These are phyloP conservation scores for Drosophila lini DNA, from an alignment of 1,140 invertebrate genomes.

Conservation along the genomic window DNA sequence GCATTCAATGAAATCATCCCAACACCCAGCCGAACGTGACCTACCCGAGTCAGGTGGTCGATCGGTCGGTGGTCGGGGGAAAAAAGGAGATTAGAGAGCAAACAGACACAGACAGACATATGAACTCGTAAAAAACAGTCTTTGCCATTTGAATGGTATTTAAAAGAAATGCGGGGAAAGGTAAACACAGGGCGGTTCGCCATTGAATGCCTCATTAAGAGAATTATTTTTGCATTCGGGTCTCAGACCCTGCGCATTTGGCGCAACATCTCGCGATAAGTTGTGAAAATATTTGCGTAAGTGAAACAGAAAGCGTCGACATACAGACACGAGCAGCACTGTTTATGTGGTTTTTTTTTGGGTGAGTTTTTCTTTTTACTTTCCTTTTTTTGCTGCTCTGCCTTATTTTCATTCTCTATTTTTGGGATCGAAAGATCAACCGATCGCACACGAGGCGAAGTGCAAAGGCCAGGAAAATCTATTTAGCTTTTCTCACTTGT, in stretches of 20 bases:
- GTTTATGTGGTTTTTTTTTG: slow-evolving; percentile 5
- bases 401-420: slow-evolving; percentile 19
- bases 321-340: slow-evolving; percentile 12
- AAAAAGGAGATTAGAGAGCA: slow-evolving; percentile 14
- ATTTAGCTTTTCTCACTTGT: neutral
- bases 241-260: slow-evolving; percentile 64
- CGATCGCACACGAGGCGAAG: slow-evolving; percentile 18
- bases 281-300: slow-evolving; percentile 76
- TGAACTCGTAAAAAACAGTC: slow-evolving; percentile 11
- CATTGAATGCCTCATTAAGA: slow-evolving; percentile 37
- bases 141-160: slow-evolving; percentile 27
- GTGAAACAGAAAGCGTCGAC: slow-evolving; percentile 71
- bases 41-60: slow-evolving; percentile 30
- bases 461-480: slow-evolving; percentile 35
- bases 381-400: neutral
- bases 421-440: slow-evolving; percentile 30
- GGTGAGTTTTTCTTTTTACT: neutral
- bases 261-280: slow-evolving; percentile 71
- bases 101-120: neutral
- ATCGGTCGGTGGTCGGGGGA: neutral
- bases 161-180: slow-evolving; percentile 40
- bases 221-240: slow-evolving; percentile 50
- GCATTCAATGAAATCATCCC: slow-evolving; percentile 17
- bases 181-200: slow-evolving; percentile 13
- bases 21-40: slow-evolving; percentile 32